Base-by-base conservation (phyloP, 1,140 invertebrate species). In the Hyles vespertilio region DNA sequence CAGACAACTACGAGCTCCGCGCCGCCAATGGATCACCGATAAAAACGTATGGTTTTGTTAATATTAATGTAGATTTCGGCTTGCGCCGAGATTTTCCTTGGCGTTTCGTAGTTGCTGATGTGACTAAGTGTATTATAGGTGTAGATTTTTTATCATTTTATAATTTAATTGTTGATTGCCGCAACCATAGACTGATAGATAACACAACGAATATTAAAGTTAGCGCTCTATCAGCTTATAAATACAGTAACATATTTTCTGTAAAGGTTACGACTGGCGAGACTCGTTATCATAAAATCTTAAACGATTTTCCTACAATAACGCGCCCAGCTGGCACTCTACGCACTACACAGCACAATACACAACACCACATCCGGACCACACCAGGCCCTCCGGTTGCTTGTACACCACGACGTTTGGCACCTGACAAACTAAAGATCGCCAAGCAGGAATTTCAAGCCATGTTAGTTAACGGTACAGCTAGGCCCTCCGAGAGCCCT, bases 11-110 rank as follows among this genome's bases (percentile, higher is more conserved):
- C 22, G 34, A 52, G 3, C 34, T 69, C 2, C 12, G 43, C n/a
- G 67, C 63, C 2, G 67, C 67, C 3, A 68, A 68, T 12, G 66
- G 62, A 36, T 40, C 50, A 3, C 22, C 10, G 3, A 64, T 68
- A 3, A 33, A 49, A 3, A 65, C 62, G 1, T 69, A 69, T 40
- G 67, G 67, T 8, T 58, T 43, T 52, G 12, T 48, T 9, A 0
- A 58, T 3, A 12, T 54, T 3, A 32, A 36, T 3, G 11, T 61
- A 32, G 43, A 61, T 22, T 32, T 58, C 9, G 63, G 63, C 5
- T 33, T 65, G 3, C 40, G 63, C 1, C 51, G 63, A 6, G 8
- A 7, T 1, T 65, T 51, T 51, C 4, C n/a, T n/a, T n/a, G n/a
- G n/a, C n/a, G n/a, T n/a, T n/a, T n/a, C n/a, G n/a, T n/a, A n/a